Base-by-base conservation (phyloP, 1,140 invertebrate genomes). In the Drosophila triauraria region DNA sequence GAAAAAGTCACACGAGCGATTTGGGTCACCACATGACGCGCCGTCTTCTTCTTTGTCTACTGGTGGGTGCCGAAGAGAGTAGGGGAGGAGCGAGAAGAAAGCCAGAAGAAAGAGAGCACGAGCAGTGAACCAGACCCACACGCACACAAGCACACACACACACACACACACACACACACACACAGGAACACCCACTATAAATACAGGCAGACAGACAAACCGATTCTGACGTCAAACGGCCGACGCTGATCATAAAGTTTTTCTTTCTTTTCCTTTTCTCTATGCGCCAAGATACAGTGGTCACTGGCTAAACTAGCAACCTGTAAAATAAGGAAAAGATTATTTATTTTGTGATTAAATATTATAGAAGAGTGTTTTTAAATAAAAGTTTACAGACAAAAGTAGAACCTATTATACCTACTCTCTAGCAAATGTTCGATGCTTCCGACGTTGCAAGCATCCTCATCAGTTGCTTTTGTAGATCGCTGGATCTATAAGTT, bases 211-310 rank as follows among this genome's bases (percentile, higher is more conserved):
- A 69, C 67, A 70, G 67, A 70, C 48, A 70, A 68, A 30, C 48
- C 30, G 30, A 70, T 70, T 69, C 56, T 77, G 75, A 77, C 75
- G 75, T 77, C 75, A 77, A 77, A 77, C 75, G 60, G 32, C 54
- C 27, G 44, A 17, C 27, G 46, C 46, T 47, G 69, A 72, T 72
- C 69, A 72, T 72, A 72, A 72, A 69, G 38, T 58, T 72, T 40
- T 69, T 32, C 20, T 56, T 46, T 38, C 32, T 32, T 42, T 64
- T 64, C 20, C 32, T 57, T 35, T 58, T 38, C 15, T 57, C 35
- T 35, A 23, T 68, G 44, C n/a, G 46, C 40, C 15, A 30, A 13
- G 15, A 9, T 44, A 65, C 40, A 64, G 62, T 44, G 40, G n/a
- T 23, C n/a, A 61, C 20, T 62, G 27, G 9, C 40, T 15, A 44